These are phyloP conservation scores for Wiebesia pumilae DNA, from an alignment of 1,140 invertebrate genomes.

Conservation along the genomic window DNA sequence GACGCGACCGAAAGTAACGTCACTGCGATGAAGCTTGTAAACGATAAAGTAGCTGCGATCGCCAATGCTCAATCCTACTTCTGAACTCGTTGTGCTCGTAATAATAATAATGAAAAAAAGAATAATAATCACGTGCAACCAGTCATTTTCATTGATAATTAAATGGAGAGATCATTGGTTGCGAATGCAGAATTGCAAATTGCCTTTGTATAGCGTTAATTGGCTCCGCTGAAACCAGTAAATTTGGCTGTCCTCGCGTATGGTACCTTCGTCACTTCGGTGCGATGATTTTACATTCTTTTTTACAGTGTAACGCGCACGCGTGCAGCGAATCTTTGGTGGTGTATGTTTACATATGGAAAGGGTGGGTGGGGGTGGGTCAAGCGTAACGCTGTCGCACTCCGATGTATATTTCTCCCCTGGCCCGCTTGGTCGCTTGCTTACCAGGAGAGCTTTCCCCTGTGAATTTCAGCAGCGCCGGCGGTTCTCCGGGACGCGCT, in stretches of 20 bases:
- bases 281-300: neutral
- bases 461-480: neutral
- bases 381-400: neutral
- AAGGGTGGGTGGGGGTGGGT: neutral
- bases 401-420: neutral
- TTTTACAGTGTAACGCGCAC: neutral
- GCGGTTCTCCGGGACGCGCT: slow-evolving; percentile 4
- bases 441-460: neutral
- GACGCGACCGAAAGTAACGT: too few relatives aligned
- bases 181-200: too few relatives aligned
- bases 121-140: neutral
- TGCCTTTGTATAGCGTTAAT: too few relatives aligned
- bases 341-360: neutral
- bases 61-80: neutral
- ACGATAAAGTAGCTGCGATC: neutral
- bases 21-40: neutral
- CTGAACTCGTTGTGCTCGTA: neutral
- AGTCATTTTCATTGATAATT: too few relatives aligned
- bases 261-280: too few relatives aligned
- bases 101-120: neutral
- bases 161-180: too few relatives aligned
- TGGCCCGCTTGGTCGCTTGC: neutral
- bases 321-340: neutral
- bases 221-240: too few relatives aligned
- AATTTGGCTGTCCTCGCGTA: too few relatives aligned